phyloP scores from a whole-genome alignment of 2,797 vertebrate genomes.

The Sphenodon punctatus region DNA sequence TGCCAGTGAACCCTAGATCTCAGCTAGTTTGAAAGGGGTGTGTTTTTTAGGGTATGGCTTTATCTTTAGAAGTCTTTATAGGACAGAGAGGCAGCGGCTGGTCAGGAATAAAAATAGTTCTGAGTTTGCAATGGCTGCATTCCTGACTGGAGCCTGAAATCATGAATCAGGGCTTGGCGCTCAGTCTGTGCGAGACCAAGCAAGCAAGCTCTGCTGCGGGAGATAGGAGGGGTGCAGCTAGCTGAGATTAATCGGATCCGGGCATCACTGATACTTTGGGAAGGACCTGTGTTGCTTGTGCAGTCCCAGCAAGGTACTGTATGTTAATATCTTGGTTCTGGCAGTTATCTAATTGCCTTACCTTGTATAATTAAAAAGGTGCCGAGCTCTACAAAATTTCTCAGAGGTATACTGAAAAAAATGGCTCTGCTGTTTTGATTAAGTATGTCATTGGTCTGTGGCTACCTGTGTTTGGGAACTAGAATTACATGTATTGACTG shows the following conservation, averaged over 20 bases:
- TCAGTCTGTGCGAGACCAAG: background rate
- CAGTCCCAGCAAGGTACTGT: slow-evolving; percentile 63
- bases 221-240: slow-evolving; percentile 14
- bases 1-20: slow-evolving; percentile 30
- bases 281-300: slow-evolving; percentile 66
- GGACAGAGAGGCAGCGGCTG: slow-evolving; percentile 63
- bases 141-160: slow-evolving; percentile 65
- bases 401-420: background rate
- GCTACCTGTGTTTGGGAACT: background rate
- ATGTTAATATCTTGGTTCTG: slow-evolving; percentile 1
- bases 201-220: background rate
- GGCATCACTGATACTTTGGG: slow-evolving; percentile 65
- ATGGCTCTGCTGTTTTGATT: background rate
- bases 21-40: background rate
- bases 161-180: slow-evolving; percentile 59
- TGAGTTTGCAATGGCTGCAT: slow-evolving; percentile 68
- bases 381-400: background rate
- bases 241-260: slow-evolving; percentile 41
- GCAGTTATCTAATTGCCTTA: background rate
- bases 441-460: background rate
- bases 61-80: slow-evolving; percentile 49
- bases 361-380: slow-evolving; percentile 21
- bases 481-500: background rate
- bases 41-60: slow-evolving; percentile 28
- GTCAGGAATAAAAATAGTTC: slow-evolving; percentile 70